Base-by-base conservation (phyloP, 2,797 vertebrate genomes). In the Aeoliscus strigatus region DNA sequence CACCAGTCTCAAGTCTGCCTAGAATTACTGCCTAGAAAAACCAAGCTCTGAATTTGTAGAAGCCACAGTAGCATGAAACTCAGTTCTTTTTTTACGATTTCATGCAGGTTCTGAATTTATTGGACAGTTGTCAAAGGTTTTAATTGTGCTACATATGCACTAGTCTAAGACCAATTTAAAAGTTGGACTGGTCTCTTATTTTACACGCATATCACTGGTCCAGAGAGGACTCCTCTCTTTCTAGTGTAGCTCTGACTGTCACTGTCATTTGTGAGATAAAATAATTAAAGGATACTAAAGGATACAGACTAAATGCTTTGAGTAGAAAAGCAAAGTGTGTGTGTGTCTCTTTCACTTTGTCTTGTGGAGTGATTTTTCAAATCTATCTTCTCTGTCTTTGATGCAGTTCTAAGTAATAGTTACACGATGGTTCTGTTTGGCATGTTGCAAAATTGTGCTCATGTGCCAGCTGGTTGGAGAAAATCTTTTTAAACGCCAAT, bases 251-350 rank as follows among this genome's bases (percentile, higher is more conserved):
- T 21, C 18, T 21, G 18, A 3, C 18, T 21, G 3, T 21, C 3
- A 6, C 18, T 21, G 6, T 21, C 18, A 21, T n/a, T n/a, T n/a
- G n/a, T n/a, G n/a, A n/a, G n/a, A n/a, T n/a, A n/a, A n/a, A 21
- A 21, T 21, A 21, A 21, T 21, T 21, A 21, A n/a, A n/a, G n/a
- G n/a, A n/a, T n/a, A n/a, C n/a, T n/a, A n/a, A n/a, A n/a, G n/a
- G n/a, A n/a, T n/a, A n/a, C n/a, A n/a, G n/a, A n/a, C n/a, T n/a
- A n/a, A n/a, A n/a, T n/a, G n/a, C 79, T 42, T 68, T 77, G 38
- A 74, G 72, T 70, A 56, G 11, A 24, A 3, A 74, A 51, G 6
- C 66, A 71, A 75, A 75, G 72, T 77, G 61, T 66, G 23, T 43
- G 39, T 38, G 28, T 42, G 9, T 40, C 39, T 28, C 45, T 70